phyloP scores from a whole-genome alignment of 2,888 invertebrate genomes.

The Spicauda simplicius region DNA sequence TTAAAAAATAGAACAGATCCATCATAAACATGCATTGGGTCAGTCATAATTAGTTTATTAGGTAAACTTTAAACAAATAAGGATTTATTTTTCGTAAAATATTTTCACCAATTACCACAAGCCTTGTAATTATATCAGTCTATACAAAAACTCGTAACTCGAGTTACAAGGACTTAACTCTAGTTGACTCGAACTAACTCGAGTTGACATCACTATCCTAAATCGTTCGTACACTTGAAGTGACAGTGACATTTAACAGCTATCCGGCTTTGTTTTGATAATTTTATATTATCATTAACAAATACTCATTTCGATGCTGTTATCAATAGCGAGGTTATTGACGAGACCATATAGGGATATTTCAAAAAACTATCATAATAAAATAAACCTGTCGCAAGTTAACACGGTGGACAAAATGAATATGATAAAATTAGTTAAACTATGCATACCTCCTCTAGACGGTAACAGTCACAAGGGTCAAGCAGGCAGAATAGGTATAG shows the following conservation, averaged over 20 bases:
- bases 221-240: background rate
- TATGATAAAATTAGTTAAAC: slow-evolving; percentile 55
- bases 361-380: background rate
- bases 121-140: too few species aligned
- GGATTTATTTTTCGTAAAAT: too few species aligned
- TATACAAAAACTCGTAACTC: too few species aligned
- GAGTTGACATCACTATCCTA: background rate
- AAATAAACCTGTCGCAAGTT: slow-evolving; percentile 1
- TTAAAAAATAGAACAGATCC: too few species aligned
- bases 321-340: background rate
- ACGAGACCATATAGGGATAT: slow-evolving; percentile 5
- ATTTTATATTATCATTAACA: background rate
- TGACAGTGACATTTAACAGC: background rate
- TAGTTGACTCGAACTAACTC: too few species aligned
- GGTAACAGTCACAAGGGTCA: slow-evolving; percentile 93
- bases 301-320: slow-evolving; percentile 12
- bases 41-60: too few species aligned
- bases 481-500: slow-evolving; percentile 95
- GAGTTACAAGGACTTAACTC: too few species aligned
- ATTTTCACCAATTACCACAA: too few species aligned
- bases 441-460: slow-evolving; percentile 86
- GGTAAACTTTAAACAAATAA: too few species aligned
- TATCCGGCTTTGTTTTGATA: background rate
- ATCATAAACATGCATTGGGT: too few species aligned
- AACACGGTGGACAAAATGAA: slow-evolving; percentile 50